Conservation (phyloP, 2,888 invertebrate genomes). For the Pollenia griseotomentosa region DNA sequence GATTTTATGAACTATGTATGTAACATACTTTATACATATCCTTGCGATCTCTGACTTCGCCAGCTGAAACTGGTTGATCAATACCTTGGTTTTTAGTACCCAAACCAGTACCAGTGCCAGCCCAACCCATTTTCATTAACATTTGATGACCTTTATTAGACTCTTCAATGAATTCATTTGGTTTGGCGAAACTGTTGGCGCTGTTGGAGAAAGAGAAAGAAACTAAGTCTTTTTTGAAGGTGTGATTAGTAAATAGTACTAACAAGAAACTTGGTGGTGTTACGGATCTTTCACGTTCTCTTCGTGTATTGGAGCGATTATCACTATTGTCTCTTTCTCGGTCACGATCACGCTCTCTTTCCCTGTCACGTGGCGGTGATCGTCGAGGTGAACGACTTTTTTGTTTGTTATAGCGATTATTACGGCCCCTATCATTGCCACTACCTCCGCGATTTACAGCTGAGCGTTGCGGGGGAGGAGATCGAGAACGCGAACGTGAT, state of each 20-base stretch:
- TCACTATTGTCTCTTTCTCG: conserved; percentile 76
- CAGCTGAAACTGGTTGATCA: conserved; percentile 96
- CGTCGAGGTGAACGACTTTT: conserved; percentile 84
- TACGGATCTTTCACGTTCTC: conserved; percentile 85
- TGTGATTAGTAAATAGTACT: conserved; percentile 79
- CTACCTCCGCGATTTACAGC: conserved; percentile 51
- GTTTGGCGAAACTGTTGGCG: conserved; percentile 79
- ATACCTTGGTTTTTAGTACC: conserved; percentile 98
- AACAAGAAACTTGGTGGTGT: conserved; percentile 91
- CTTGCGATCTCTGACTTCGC: conserved; percentile 93
- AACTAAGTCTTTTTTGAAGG: neutral
- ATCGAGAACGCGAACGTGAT: conserved; percentile 85
- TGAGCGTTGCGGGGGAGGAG: conserved; percentile 82
- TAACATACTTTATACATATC: conserved; percentile 93
- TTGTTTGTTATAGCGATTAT: conserved; percentile 81
- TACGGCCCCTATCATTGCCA: conserved; percentile 78
- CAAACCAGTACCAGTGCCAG: conserved; percentile 93
- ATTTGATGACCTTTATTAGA: conserved; percentile 98
- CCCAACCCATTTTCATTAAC: conserved; percentile 99
- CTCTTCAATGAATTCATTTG: conserved; percentile 90
- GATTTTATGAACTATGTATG: neutral
- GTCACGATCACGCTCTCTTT: conserved; percentile 78
- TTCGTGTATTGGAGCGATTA: conserved; percentile 79
- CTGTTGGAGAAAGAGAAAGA: conserved; percentile 34
- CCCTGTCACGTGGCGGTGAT: conserved; percentile 79